Conservation (phyloP, 2,797 vertebrate genomes). For the Anguilla megastoma region DNA sequence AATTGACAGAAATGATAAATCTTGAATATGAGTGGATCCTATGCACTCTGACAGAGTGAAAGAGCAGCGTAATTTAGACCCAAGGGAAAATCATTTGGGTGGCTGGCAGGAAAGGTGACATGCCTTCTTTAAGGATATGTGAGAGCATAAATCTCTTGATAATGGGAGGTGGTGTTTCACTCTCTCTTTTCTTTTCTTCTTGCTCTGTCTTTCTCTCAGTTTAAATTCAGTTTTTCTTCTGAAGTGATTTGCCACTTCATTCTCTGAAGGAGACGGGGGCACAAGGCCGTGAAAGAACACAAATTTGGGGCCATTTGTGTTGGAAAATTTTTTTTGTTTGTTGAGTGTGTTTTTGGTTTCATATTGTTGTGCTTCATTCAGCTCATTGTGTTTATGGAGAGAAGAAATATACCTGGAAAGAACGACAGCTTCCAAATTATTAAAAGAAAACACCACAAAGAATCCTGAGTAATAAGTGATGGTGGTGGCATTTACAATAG, state of each 20-base stretch:
- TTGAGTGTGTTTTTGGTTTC: neutral
- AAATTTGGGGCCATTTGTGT: slow-evolving; percentile 4
- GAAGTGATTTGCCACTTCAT: neutral
- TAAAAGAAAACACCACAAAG: neutral
- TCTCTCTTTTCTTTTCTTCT: neutral
- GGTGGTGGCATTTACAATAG: neutral
- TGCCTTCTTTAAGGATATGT: neutral
- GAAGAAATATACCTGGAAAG: neutral
- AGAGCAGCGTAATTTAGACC: neutral
- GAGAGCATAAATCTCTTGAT: neutral
- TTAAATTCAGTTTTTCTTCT: neutral
- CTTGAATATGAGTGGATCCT: neutral
- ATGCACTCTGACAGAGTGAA: neutral
- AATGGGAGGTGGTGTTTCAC: neutral
- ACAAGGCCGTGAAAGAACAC: neutral
- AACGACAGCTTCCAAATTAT: neutral
- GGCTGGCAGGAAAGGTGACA: slow-evolving; percentile 12
- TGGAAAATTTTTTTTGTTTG: neutral
- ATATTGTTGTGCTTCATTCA: neutral
- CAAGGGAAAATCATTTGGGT: neutral
- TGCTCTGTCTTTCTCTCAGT: neutral
- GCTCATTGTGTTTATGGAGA: neutral
- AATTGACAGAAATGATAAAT: slow-evolving; percentile 16
- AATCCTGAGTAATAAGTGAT: neutral
- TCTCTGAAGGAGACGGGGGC: neutral